Evolutionary conservation across 2,113 vertebrate genomes (phyloP).

Genomic region (Ameiurus melas): DNA sequence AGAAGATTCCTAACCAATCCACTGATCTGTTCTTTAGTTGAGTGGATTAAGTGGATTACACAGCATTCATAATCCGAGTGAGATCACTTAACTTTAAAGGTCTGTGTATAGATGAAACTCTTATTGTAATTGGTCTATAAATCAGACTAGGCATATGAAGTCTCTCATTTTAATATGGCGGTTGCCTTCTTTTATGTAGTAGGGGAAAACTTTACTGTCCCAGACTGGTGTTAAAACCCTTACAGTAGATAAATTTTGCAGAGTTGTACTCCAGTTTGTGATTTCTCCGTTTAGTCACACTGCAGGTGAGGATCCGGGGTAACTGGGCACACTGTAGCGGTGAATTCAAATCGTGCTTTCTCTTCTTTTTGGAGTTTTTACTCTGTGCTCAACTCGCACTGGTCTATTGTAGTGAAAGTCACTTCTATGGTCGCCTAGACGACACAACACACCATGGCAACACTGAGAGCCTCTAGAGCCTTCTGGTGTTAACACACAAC

Average conservation of each 20-base stretch:
- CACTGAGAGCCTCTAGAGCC: background rate
- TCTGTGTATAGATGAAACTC: background rate
- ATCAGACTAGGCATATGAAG: background rate
- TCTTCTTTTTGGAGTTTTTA: background rate
- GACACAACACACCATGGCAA: background rate
- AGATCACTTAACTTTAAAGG: background rate
- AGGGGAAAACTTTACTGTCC: background rate
- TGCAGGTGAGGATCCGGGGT: background rate
- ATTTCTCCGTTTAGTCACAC: background rate
- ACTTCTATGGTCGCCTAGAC: background rate
- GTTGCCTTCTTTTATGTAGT: no score
- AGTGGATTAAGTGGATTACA: background rate
- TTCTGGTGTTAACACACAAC: background rate
- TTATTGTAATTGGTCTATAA: background rate
- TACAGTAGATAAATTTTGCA: background rate
- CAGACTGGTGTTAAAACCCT: background rate
- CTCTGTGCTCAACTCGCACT: background rate
- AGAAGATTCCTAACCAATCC: background rate
- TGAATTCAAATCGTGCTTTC: background rate
- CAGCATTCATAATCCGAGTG: background rate
- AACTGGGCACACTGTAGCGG: background rate
- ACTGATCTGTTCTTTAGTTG: background rate
- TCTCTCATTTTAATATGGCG: no score
- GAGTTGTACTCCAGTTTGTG: background rate
- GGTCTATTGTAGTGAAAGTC: background rate